A percentile compares a stretch with the other conserved stretches of the same genome.
phyloP scores from a whole-genome alignment of 2,888 invertebrate genomes.

The Brachypterus glaber region DNA sequence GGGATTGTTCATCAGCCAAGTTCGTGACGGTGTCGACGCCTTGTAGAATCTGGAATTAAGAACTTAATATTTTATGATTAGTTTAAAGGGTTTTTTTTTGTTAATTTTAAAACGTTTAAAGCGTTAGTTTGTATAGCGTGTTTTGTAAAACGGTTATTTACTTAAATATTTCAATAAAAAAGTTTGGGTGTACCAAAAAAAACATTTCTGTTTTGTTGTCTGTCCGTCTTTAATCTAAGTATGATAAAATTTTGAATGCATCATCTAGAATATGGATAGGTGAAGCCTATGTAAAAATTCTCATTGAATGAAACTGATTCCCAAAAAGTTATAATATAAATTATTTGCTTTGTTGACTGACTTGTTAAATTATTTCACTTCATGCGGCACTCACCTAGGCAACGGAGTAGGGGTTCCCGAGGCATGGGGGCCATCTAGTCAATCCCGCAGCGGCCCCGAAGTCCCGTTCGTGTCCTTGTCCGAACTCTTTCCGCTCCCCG shows the following conservation, averaged over 20 bases:
- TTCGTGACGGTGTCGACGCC: conserved; percentile 55
- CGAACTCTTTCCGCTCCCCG: conserved; percentile 54
- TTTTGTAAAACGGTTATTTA: too few species aligned
- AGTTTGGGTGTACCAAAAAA: too few species aligned
- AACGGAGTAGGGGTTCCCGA: conserved; percentile 40
- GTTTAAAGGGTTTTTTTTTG: conserved; percentile 20
- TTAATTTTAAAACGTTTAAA: conserved; percentile 17
- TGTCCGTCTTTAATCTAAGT: too few species aligned
- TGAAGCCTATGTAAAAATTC: too few species aligned
- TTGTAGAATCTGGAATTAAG: conserved; percentile 51
- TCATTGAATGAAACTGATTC: too few species aligned
- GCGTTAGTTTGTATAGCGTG: conserved; percentile 3
- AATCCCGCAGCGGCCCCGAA: conserved; percentile 44
- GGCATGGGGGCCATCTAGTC: conserved; percentile 70
- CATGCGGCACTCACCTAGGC: conserved; percentile 31
- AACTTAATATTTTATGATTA: conserved; percentile 21
- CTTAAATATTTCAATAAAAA: too few species aligned
- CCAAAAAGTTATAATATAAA: too few species aligned
- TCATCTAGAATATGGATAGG: too few species aligned
- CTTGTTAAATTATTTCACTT: conserved; percentile 2
- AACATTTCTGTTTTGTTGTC: too few species aligned
- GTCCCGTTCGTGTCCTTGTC: conserved; percentile 57
- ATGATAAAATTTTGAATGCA: too few species aligned
- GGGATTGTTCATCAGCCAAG: conserved; percentile 47
- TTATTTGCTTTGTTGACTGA: background rate